A percentile compares a stretch with the other conserved stretches of the same genome.
These are phyloP conservation scores for Nomia melanderi DNA, from an alignment of 1,140 invertebrate genomes.

Conservation along the genomic window DNA sequence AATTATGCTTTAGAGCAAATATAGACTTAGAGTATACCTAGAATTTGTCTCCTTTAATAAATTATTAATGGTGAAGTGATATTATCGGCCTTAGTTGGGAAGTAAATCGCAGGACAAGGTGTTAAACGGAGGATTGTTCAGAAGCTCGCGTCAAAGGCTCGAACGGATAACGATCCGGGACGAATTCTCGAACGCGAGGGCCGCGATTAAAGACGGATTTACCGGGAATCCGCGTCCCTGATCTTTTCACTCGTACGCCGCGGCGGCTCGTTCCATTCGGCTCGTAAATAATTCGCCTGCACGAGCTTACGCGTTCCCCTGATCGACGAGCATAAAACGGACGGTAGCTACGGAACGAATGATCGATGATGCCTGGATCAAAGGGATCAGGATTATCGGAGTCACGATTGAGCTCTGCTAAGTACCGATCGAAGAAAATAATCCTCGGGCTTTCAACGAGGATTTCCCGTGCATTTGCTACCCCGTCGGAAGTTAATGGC, in stretches of 20 bases:
- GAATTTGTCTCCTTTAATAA: too few species aligned
- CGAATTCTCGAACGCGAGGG: too few species aligned
- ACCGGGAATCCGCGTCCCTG: conserved; percentile 9
- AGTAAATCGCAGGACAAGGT: too few species aligned
- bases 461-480: conserved; percentile 4
- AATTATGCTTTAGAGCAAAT: too few species aligned
- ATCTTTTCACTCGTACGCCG: conserved; percentile 15
- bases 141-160: background rate
- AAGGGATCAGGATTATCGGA: conserved; percentile 67
- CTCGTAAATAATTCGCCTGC: conserved; percentile 68
- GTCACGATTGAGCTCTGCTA: conserved; percentile 63
- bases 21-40: too few species aligned
- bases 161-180: background rate
- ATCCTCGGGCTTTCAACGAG: conserved; percentile 49
- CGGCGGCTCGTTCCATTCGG: conserved; percentile 6
- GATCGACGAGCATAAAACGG: conserved; percentile 71
- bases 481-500: conserved; percentile 26
- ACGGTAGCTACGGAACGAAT: conserved; percentile 66
- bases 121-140: too few species aligned
- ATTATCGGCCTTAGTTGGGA: too few species aligned
- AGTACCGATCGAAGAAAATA: conserved; percentile 55
- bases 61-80: too few species aligned
- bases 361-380: conserved; percentile 71
- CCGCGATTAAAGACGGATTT: conserved; percentile 22
- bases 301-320: conserved; percentile 70